Base-by-base conservation (phyloP, 1,140 invertebrate genomes). In the Brachionus koreanus region DNA sequence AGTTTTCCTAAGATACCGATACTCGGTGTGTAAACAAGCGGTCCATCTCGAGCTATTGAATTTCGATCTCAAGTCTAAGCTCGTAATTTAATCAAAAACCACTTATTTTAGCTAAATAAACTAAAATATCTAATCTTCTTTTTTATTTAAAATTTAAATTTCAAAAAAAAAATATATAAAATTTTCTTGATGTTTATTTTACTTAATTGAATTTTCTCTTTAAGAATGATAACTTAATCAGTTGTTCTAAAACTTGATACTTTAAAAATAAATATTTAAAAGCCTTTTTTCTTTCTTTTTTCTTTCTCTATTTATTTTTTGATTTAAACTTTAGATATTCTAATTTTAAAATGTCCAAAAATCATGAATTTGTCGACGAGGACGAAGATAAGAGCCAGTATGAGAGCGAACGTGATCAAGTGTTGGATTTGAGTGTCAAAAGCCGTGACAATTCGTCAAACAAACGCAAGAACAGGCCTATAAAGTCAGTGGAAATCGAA, bases 321-420 rank as follows among this genome's bases (percentile, higher is more conserved):
- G 25, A 67, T 29, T 67, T 67, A 63, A 63, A 23, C 57, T 29
- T 23, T 12, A 25, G 57, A 33, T 67, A 33, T 37, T 35, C n/a
- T 67, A 67, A 35, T 33, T 67, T 57, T 67, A 67, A 67, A 67
- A 67, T 67, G 63, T 67, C 63, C 63, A 67, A 67, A 67, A 67
- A 33, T 35, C 63, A 67, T 16, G 63, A 67, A 67, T 67, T 33
- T 35, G 63, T n/a, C n/a, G 63, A 67, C 63, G 63, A 49, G 6
- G 43, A 67, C 29, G 63, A 67, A n/a, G 63, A 63, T 7, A 63
- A 67, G 33, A 67, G 33, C 13, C 23, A 49, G 16, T n/a, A n/a
- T 49, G 43, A 67, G 13, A 39, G 4, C 12, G 63, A 67, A 3
- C 29, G 63, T 5, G 63, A 76, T 3, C 19, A 76, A 76, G 72